These are phyloP conservation scores for Ornithorhynchus anatinus DNA, from an alignment of 2,113 vertebrate genomes.

Conservation along the genomic window DNA sequence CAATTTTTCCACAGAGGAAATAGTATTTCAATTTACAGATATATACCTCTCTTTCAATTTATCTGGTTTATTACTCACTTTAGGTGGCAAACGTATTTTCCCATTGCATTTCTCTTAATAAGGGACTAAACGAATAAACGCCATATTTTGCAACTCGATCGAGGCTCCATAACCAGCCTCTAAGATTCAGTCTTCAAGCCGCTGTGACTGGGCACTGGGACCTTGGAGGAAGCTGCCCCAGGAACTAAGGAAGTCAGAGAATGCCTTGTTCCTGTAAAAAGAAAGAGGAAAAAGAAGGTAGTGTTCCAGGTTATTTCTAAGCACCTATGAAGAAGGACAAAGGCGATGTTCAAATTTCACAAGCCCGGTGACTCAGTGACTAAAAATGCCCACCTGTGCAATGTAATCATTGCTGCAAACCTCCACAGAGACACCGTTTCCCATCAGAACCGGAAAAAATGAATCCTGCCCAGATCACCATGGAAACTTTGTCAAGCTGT, in stretches of 20 bases:
- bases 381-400: background rate
- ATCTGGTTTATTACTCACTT: background rate
- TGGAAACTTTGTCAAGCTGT: background rate
- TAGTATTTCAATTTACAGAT: background rate
- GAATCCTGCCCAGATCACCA: background rate
- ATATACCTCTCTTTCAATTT: background rate
- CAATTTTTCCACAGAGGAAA: background rate
- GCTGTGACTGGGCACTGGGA: constrained; percentile 1
- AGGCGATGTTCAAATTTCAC: background rate
- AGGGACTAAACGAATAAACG: background rate
- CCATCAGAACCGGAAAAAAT: background rate
- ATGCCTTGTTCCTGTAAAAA: constrained; percentile 14
- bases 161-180: background rate
- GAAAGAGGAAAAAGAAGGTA: background rate
- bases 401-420: background rate
- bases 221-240: background rate
- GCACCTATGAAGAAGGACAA: background rate
- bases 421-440: background rate
- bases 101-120: background rate
- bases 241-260: background rate
- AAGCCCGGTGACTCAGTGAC: background rate
- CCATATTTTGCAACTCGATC: background rate
- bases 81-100: background rate
- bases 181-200: background rate
- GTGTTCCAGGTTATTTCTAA: background rate